A percentile compares a stretch with the other conserved stretches of the same genome.
Evolutionary conservation across 2,797 vertebrate genomes (phyloP).

Genomic region (Pachyuromys duprasi): DNA sequence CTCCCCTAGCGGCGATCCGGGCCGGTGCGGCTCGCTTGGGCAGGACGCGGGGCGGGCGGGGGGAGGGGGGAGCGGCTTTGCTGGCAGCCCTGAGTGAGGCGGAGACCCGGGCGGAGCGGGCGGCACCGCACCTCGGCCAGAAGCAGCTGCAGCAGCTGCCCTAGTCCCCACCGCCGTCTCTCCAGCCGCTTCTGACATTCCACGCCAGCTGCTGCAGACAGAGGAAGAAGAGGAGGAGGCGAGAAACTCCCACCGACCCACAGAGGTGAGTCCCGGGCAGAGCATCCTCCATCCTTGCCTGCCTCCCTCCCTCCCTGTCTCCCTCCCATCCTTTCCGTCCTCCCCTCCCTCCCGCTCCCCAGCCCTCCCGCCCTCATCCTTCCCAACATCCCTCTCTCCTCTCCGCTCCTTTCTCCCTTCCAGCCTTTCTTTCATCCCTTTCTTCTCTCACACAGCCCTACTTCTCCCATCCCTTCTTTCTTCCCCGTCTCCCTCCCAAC

Average conservation of each 20-base stretch:
- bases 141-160: conserved; percentile 74
- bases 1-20: conserved; percentile 84
- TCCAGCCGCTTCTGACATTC: conserved; percentile 16
- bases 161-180: conserved; percentile 42
- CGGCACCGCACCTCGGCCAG: conserved; percentile 77
- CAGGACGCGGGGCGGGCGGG: conserved; percentile 78
- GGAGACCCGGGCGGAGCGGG: conserved; percentile 80
- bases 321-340: conserved; percentile 68
- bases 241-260: conserved; percentile 82
- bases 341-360: conserved; percentile 42
- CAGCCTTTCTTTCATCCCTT: conserved; percentile 76
- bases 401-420: conserved; percentile 68
- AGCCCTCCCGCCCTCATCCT: conserved; percentile 66
- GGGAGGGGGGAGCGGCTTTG: conserved; percentile 77
- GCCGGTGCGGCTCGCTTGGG: conserved; percentile 79
- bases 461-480: conserved; percentile 75
- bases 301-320: conserved; percentile 75
- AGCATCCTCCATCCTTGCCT: conserved; percentile 77
- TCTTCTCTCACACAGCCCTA: conserved; percentile 60
- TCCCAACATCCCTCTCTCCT: conserved; percentile 77
- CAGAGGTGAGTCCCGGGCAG: conserved; percentile 86
- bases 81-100: conserved; percentile 79
- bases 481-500: conserved; percentile 52
- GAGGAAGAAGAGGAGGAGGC: conserved; percentile 66
- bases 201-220: conserved; percentile 61